phyloP scores from a whole-genome alignment of 2,113 vertebrate genomes.

The Trochalopteron elliotii region DNA sequence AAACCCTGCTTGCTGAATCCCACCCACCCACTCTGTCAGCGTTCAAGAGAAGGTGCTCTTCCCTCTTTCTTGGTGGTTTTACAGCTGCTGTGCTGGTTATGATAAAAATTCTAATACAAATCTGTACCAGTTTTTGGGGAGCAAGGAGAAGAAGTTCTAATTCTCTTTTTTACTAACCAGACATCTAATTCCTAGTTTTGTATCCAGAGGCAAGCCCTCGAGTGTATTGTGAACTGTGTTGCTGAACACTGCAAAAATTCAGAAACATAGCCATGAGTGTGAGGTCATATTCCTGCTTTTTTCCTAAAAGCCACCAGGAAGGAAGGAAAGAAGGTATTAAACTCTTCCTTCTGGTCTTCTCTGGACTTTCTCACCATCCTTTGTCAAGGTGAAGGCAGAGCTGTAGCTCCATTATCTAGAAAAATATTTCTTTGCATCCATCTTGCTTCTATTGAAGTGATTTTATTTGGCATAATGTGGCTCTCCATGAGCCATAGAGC shows the following conservation, averaged over 20 bases:
- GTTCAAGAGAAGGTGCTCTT: neutral
- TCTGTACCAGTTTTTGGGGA: neutral
- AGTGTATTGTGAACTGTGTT: neutral
- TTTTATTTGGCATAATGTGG: neutral
- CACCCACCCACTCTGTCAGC: neutral
- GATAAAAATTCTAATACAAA: neutral
- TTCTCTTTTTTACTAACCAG: neutral
- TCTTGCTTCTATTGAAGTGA: neutral
- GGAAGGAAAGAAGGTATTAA: neutral
- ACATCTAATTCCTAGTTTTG: neutral
- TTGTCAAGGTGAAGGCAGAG: neutral
- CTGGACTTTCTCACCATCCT: neutral
- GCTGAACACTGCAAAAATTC: neutral
- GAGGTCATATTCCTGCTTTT: neutral
- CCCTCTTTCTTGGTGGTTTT: neutral
- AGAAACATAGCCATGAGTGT: neutral
- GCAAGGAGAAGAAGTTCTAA: neutral
- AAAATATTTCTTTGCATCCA: neutral
- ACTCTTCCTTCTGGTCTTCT: neutral
- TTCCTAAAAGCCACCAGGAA: neutral
- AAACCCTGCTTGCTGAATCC: neutral
- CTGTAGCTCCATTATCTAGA: neutral
- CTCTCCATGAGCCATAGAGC: neutral
- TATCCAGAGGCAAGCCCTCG: neutral
- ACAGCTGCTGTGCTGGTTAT: neutral